Conservation (phyloP, 2,113 vertebrate species). For the Urocolius indicus region DNA sequence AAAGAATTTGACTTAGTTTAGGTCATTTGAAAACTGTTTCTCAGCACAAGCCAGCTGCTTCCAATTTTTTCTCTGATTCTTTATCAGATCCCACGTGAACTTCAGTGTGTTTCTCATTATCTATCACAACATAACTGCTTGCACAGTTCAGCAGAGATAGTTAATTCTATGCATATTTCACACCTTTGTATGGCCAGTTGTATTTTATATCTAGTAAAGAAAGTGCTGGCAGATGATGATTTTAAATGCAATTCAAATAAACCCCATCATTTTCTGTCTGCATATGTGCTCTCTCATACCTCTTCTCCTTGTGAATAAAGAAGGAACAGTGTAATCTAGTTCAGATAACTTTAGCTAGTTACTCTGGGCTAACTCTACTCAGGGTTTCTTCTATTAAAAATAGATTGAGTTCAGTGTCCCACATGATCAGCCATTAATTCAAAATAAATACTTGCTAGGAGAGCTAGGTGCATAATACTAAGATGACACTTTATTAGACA, state of each 20-base stretch:
- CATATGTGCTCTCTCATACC: accelerated
- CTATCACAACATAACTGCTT: neutral
- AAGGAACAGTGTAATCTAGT: neutral
- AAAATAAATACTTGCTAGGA: neutral
- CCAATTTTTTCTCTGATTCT: neutral
- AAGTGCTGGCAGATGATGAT: neutral
- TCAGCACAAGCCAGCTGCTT: neutral
- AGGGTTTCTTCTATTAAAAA: neutral
- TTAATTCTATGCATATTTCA: neutral
- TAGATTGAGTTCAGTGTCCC: neutral
- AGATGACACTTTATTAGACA: neutral
- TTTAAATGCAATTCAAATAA: neutral
- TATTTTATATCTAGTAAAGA: neutral
- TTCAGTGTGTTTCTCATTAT: neutral
- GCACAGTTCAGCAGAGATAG: neutral
- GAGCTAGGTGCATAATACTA: neutral
- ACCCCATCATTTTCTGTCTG: neutral
- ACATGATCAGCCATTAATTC: neutral
- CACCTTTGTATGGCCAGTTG: neutral
- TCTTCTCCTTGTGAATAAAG: neutral
- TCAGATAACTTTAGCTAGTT: neutral
- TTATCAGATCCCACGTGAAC: neutral
- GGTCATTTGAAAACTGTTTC: neutral
- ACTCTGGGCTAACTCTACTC: neutral
- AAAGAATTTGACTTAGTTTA: neutral